Percentiles rank a stretch among this genome's conserved stretches.
These are phyloP conservation scores for Brachypteracias leptosomus DNA, from an alignment of 2,113 vertebrate genomes.

Conservation along the genomic window DNA sequence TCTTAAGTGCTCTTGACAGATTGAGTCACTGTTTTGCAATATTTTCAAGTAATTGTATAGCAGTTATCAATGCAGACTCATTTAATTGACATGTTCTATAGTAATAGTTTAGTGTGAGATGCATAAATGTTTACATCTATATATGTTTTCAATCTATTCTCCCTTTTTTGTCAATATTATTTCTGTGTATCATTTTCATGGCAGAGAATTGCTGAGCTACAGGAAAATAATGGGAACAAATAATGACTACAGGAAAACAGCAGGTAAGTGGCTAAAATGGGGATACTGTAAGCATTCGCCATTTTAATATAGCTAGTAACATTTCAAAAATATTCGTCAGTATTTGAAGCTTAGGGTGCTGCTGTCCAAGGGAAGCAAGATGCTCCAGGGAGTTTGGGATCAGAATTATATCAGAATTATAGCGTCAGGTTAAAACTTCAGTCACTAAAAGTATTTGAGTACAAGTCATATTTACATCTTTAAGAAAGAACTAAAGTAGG, in stretches of 20 bases:
- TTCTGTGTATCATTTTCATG: background rate
- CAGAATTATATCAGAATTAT: no score
- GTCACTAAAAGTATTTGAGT: background rate
- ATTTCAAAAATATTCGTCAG: background rate
- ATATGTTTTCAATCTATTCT: background rate
- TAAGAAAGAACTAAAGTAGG: background rate
- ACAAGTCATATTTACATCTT: background rate
- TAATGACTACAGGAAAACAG: background rate
- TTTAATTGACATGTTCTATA: background rate
- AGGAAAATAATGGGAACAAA: background rate
- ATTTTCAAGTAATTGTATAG: background rate
- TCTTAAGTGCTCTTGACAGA: background rate
- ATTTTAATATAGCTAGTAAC: background rate
- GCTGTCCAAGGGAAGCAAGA: background rate
- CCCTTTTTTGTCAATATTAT: background rate
- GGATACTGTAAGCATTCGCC: background rate
- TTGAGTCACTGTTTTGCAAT: background rate
- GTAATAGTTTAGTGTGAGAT: background rate
- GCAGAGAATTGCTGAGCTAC: background rate
- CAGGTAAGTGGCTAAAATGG: background rate
- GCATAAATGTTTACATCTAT: background rate
- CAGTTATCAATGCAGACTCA: background rate
- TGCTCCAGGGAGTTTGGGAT: background rate
- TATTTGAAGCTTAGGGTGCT: background rate
- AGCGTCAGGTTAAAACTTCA: background rate